Conservation (phyloP, 2,888 invertebrate species). For the Eupithecia pulchellata region DNA sequence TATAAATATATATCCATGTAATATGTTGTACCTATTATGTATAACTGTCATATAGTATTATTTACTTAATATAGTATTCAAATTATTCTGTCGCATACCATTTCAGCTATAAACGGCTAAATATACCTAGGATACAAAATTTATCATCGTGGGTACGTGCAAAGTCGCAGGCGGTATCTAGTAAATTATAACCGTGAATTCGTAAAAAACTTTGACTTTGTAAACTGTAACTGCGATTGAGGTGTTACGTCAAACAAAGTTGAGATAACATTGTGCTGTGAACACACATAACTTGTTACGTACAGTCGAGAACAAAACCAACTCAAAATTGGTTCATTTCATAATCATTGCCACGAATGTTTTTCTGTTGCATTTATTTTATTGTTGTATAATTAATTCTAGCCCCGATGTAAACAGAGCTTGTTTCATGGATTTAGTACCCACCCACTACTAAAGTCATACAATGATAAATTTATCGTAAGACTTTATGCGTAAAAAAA, state of each 20-base stretch:
- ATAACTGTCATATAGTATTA: no score
- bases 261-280: conserved; percentile 50
- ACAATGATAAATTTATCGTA: background rate
- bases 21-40: no score
- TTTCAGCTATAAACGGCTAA: no score
- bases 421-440: no score
- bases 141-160: no score
- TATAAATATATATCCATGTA: no score
- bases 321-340: background rate
- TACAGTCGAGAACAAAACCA: conserved; percentile 20
- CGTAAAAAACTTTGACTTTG: conserved; percentile 40
- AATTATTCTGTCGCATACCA: no score
- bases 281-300: conserved; percentile 16
- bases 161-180: no score
- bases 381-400: background rate
- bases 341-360: background rate
- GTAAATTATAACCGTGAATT: conserved; percentile 30
- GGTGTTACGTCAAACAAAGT: conserved; percentile 48
- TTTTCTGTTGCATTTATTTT: background rate
- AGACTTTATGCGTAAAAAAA: background rate
- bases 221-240: conserved; percentile 39
- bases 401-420: background rate
- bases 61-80: no score
- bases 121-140: no score
- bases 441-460: background rate